Evolutionary conservation across 2,113 vertebrate species (phyloP).

Genomic region (Saccopteryx bilineata): DNA sequence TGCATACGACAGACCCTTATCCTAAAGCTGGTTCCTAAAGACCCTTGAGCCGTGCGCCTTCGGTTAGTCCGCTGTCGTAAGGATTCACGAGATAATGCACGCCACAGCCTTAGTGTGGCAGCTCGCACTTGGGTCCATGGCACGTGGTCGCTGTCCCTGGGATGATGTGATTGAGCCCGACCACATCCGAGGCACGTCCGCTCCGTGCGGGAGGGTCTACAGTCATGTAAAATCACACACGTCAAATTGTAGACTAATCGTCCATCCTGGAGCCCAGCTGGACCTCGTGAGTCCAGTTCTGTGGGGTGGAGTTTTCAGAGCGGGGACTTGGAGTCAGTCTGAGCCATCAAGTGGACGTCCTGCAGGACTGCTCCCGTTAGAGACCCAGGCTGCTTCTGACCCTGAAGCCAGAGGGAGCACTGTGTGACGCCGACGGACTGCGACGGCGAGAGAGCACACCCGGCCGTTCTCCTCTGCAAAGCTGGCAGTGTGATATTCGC

Average conservation of each 20-base stretch:
- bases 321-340: background rate
- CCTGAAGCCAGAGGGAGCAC: background rate
- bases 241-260: background rate
- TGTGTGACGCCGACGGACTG: background rate
- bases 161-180: accelerated
- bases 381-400: background rate
- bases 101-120: accelerated
- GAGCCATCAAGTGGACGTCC: background rate
- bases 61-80: background rate
- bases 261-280: background rate
- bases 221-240: accelerated
- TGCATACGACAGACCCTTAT: background rate
- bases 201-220: background rate
- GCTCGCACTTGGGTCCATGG: background rate
- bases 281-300: no score
- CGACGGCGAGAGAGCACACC: background rate
- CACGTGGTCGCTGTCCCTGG: accelerated
- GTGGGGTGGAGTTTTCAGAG: background rate
- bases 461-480: background rate
- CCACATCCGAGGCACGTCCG: accelerated
- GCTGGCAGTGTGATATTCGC: background rate
- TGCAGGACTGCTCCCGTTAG: background rate
- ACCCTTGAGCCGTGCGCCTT: background rate
- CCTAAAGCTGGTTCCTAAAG: background rate
- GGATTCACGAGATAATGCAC: background rate